Evolutionary conservation across 2,797 vertebrate genomes (phyloP).

Genomic region (Mastacembelus armatus): DNA sequence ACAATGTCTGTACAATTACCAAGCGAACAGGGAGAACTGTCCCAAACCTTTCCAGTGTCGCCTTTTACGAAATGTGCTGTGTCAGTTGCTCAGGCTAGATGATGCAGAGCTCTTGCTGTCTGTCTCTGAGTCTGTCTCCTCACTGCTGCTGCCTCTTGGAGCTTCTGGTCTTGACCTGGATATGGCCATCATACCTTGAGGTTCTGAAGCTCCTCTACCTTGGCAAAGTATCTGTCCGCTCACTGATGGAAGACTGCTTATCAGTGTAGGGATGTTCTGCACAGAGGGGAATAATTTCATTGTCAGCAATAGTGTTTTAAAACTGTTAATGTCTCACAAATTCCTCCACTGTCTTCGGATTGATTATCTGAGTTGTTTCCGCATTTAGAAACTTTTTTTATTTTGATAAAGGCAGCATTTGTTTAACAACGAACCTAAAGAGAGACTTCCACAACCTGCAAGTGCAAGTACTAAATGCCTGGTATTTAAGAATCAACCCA

Average conservation of each 20-base stretch:
- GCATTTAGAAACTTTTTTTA: neutral
- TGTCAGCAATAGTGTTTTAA: neutral
- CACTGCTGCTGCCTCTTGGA: conserved; percentile 56
- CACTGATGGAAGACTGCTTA: conserved; percentile 30
- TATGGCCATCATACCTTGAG: conserved; percentile 34
- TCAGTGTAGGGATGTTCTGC: conserved; percentile 41
- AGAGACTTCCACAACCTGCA: neutral
- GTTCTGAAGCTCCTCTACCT: conserved; percentile 35
- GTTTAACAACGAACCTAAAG: neutral
- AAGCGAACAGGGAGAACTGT: neutral
- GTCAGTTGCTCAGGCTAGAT: conserved; percentile 70
- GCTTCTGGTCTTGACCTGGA: conserved; percentile 43
- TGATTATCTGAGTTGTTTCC: neutral
- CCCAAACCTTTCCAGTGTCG: conserved; percentile 2
- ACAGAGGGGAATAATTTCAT: neutral
- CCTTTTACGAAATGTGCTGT: neutral
- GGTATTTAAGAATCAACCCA: conserved; percentile 35
- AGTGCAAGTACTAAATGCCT: neutral
- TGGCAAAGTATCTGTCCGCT: conserved; percentile 18
- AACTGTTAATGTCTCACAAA: neutral
- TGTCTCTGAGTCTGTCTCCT: conserved; percentile 76
- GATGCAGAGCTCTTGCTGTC: conserved; percentile 80
- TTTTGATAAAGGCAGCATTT: neutral
- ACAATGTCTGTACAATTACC: neutral
- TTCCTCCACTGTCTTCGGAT: neutral